Evolutionary conservation across 2,888 invertebrate genomes (phyloP), one percentile per base, ranked within the genome.

Genomic region (Hirtodrosophila duncani): DNA sequence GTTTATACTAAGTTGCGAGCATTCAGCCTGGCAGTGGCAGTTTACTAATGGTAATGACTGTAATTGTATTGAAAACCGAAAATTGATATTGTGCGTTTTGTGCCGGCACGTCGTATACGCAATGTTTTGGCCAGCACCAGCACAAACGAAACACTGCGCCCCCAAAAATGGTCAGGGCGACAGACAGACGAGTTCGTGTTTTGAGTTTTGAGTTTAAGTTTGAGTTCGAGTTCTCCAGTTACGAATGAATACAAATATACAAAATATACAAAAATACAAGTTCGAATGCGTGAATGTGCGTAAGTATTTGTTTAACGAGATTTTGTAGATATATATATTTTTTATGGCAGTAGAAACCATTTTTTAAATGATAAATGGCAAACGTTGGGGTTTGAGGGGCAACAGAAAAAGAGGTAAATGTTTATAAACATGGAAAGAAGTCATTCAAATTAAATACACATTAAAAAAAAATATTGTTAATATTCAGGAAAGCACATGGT

Each of bases 11-110:
- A 20, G 26, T 37, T 67, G 46, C 38, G 61, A 31, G 27, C n/a
- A n/a, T n/a, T 50, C 41, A 34, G 33, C 30, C 11, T 43, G 34
- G 31, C 68, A 59, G 80, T 75, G 75, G 80, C 75, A 75, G 64
- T 70, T 71, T 65, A 82, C 81, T 77, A 80, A 77, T 77, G 81
- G 82, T 82, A 77, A 77, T 82, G 82, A 77, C 81, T 77, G 78
- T 82, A 77, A 77, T 77, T 82, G 68, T 77, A 67, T 61, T 57
- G 68, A 61, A 80, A n/a, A 63, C 63, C 59, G 81, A 67, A 77
- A 77, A 82, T 75, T 75, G 75, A 75, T 82, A 75, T 80, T 80
- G 80, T 31, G 55, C 18, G 23, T 8, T 8, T 9, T 23, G 33
- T 43, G 44, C 18, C 44, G 27, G 26, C 10, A 23, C 21, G 7